A percentile compares a stretch with the other conserved stretches of the same genome.
These are phyloP conservation scores for Adelphocoris suturalis DNA, from an alignment of 2,888 invertebrate species.

Conservation along the genomic window DNA sequence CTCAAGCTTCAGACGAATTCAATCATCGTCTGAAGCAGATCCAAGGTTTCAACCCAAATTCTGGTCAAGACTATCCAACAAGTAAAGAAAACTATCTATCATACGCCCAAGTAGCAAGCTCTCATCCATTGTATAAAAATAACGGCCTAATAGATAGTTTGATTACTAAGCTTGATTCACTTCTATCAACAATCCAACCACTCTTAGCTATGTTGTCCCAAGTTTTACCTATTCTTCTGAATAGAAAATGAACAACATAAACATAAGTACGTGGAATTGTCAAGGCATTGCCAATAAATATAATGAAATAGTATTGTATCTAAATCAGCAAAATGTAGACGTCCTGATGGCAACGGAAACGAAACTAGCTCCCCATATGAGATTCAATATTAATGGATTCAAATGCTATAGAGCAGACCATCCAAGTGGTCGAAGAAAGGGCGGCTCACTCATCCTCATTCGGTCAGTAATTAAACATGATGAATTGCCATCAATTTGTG, in stretches of 20 bases:
- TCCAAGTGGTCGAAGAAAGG: slow-evolving; percentile 62
- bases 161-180: background rate
- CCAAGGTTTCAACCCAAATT: slow-evolving; percentile 2
- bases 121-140: background rate
- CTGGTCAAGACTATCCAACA: background rate
- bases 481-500: slow-evolving; percentile 30
- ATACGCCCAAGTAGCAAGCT: background rate
- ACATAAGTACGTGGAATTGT: background rate
- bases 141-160: background rate
- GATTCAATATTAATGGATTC: slow-evolving; percentile 44
- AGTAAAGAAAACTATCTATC: slow-evolving; percentile 15
- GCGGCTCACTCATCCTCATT: slow-evolving; percentile 53
- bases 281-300: slow-evolving; percentile 22
- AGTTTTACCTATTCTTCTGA: slow-evolving; percentile 23
- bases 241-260: slow-evolving; percentile 17
- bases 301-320: background rate
- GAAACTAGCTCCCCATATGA: slow-evolving; percentile 34
- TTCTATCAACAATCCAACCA: background rate
- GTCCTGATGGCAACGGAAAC: slow-evolving; percentile 31
- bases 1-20: slow-evolving; percentile 46
- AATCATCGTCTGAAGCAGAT: slow-evolving; percentile 52
- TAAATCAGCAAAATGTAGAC: slow-evolving; percentile 9
- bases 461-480: slow-evolving; percentile 31
- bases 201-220: background rate
- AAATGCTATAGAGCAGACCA: slow-evolving; percentile 19